A percentile compares a stretch with the other conserved stretches of the same genome.
Conservation (phyloP, 1,140 invertebrate genomes). For the Calosoma granatense region DNA sequence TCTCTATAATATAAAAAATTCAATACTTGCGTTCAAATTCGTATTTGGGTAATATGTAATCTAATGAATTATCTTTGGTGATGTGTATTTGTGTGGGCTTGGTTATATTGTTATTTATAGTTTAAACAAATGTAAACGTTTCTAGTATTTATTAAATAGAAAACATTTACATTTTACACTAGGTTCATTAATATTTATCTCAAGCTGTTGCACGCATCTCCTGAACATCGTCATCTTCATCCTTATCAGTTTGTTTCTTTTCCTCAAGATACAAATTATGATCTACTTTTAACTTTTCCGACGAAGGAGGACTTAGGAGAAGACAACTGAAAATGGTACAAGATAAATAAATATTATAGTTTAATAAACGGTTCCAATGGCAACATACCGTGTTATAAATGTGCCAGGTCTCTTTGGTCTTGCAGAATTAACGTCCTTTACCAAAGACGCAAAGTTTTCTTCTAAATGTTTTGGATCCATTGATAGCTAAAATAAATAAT, state of each 20-base stretch:
- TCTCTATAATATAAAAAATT: background rate
- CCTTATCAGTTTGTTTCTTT: conserved; percentile 20
- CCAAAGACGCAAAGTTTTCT: conserved; percentile 53
- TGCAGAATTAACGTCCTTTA: conserved; percentile 49
- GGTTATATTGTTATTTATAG: too few relatives aligned
- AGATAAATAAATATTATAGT: conserved; percentile 11
- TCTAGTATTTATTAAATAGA: background rate
- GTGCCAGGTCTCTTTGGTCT: conserved; percentile 49
- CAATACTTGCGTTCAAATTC: too few relatives aligned
- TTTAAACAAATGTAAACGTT: too few relatives aligned
- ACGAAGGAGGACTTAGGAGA: conserved; percentile 43
- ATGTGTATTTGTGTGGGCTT: too few relatives aligned
- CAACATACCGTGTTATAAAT: conserved; percentile 54
- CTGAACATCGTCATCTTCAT: conserved; percentile 22
- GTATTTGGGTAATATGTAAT: too few relatives aligned
- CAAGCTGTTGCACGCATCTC: too few relatives aligned
- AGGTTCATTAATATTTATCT: too few relatives aligned
- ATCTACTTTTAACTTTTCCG: conserved; percentile 55
- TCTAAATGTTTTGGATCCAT: conserved; percentile 60
- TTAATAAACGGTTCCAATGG: conserved; percentile 10
- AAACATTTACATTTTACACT: background rate
- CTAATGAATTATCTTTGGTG: too few relatives aligned
- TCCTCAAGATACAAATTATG: conserved; percentile 42
- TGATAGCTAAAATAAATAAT: conserved; percentile 44
- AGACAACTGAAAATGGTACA: conserved; percentile 34